phyloP scores from a whole-genome alignment of 1,140 invertebrate species.

The Leptestheria dahalacensis region DNA sequence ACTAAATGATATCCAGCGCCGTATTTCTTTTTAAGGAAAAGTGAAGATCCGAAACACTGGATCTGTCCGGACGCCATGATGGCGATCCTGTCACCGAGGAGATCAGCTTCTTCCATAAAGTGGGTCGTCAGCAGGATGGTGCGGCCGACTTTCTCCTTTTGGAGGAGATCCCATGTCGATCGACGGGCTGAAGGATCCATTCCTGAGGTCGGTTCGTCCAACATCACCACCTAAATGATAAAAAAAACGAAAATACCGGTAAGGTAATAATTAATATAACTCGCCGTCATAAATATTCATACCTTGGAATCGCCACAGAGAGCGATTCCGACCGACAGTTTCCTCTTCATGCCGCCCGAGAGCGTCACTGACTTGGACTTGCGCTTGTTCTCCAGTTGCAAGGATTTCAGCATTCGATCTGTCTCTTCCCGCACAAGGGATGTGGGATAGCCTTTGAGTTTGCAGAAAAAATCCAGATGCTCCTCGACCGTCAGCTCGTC shows the following conservation, averaged over 20 bases:
- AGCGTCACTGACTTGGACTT: constrained; percentile 51
- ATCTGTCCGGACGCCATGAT: constrained; percentile 72
- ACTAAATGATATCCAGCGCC: constrained; percentile 47
- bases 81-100: constrained; percentile 78
- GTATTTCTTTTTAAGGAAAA: constrained; percentile 73
- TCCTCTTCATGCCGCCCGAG: constrained; percentile 74
- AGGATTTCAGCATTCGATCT: constrained; percentile 27
- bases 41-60: constrained; percentile 63
- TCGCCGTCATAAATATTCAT: constrained; percentile 19
- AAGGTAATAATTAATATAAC: constrained; percentile 4
- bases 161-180: constrained; percentile 71
- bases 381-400: constrained; percentile 42
- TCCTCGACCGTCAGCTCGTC: constrained; percentile 75
- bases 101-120: constrained; percentile 96
- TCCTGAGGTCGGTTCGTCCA: constrained; percentile 88
- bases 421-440: constrained; percentile 35
- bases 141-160: constrained; percentile 35
- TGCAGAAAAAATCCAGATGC: constrained; percentile 73
- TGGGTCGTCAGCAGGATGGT: constrained; percentile 90
- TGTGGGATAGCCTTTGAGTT: constrained; percentile 45
- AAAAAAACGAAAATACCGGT: background rate
- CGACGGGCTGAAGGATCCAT: constrained; percentile 86
- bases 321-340: constrained; percentile 73
- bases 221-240: constrained; percentile 41
- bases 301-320: constrained; percentile 43